A percentile compares a stretch with the other conserved stretches of the same genome.
These are phyloP conservation scores for Scrobipalpa costella DNA, from an alignment of 2,888 invertebrate genomes.

Conservation along the genomic window DNA sequence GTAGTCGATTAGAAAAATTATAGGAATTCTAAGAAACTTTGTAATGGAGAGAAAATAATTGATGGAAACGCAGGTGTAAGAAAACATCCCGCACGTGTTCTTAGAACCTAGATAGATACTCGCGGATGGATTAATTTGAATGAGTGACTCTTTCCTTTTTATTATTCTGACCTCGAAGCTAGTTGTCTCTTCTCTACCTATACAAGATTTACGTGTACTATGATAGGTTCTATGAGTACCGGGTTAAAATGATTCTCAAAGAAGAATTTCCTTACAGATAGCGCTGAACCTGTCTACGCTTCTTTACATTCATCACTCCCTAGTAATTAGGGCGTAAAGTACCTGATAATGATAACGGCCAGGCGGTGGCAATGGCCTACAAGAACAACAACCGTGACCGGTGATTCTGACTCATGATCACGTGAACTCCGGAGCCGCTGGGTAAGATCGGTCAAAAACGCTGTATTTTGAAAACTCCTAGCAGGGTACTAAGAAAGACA, in stretches of 20 bases:
- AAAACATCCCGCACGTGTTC: too few relatives aligned
- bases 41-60: too few relatives aligned
- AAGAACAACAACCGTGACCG: constrained; percentile 24
- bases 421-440: constrained; percentile 20
- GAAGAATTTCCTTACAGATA: neutral
- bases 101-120: too few relatives aligned
- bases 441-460: neutral
- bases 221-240: too few relatives aligned
- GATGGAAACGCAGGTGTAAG: too few relatives aligned
- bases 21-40: too few relatives aligned
- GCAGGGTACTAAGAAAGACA: neutral
- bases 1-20: too few relatives aligned
- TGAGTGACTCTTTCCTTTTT: neutral
- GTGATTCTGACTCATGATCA: constrained; percentile 17
- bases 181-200: neutral
- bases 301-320: constrained; percentile 6
- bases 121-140: neutral
- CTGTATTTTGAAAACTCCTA: neutral
- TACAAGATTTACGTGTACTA: neutral
- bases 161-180: neutral
- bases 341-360: constrained; percentile 15
- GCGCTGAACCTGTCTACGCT: neutral
- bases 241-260: neutral
- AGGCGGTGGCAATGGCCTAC: constrained; percentile 30
- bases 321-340: constrained; percentile 8